phyloP scores from a whole-genome alignment of 2,797 vertebrate species.

The Paratrypauchen microcephalus region DNA sequence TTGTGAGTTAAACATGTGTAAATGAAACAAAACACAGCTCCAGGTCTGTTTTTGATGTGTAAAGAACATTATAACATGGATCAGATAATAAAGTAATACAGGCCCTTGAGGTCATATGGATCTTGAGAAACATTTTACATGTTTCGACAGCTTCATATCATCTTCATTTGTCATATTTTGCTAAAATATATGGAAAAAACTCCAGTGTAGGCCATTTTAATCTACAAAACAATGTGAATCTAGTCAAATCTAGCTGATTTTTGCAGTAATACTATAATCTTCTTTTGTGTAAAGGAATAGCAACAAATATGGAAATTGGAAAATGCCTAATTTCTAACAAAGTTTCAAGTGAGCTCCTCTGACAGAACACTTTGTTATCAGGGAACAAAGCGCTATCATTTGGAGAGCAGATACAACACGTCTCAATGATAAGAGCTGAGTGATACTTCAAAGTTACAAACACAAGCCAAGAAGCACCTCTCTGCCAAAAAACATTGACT shows the following conservation, averaged over 20 bases:
- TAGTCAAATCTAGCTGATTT: neutral
- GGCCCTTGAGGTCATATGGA: no score
- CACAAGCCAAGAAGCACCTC: neutral
- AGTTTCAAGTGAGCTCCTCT: neutral
- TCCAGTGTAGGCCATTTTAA: no score
- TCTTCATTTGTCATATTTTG: no score
- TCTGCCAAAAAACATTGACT: constrained; percentile 11
- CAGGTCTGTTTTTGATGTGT: no score
- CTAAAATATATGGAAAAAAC: no score
- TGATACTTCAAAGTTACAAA: neutral
- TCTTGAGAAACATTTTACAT: no score
- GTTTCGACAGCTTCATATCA: no score
- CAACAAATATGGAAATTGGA: neutral
- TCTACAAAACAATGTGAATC: neutral
- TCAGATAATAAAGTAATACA: no score
- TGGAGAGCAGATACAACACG: neutral
- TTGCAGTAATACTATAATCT: neutral
- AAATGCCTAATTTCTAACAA: neutral
- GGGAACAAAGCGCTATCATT: neutral
- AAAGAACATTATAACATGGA: no score
- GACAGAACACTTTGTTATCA: neutral
- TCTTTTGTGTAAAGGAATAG: neutral
- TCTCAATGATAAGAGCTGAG: neutral
- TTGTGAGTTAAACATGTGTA: no score
- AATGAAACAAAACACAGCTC: no score